Percentiles rank a stretch among this genome's conserved stretches.
phyloP scores from a whole-genome alignment of 2,797 vertebrate species.

The Paratrypauchen microcephalus region DNA sequence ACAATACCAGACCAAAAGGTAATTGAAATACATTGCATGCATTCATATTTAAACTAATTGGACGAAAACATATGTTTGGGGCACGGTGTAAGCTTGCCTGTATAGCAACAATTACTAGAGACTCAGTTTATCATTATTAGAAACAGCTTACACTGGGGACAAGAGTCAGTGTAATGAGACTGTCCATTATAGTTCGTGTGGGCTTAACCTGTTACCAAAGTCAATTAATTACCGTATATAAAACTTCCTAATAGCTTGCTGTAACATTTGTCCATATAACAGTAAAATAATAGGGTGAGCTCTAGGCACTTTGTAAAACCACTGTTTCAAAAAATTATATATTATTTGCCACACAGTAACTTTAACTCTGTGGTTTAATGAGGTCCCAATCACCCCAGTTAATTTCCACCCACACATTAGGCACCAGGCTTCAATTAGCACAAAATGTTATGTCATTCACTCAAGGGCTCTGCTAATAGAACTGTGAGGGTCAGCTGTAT shows the following conservation, averaged over 20 bases:
- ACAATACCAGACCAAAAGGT: background rate
- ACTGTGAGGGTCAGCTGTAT: background rate
- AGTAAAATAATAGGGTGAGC: background rate
- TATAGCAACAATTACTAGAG: background rate
- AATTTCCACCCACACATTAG: conserved; percentile 1
- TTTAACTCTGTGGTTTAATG: conserved; percentile 3
- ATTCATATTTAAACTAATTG: background rate
- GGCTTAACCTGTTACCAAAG: background rate
- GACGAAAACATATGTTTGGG: background rate
- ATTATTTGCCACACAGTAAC: background rate
- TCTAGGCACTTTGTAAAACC: background rate
- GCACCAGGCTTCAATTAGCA: background rate
- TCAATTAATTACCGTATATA: background rate
- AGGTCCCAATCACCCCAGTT: conserved; percentile 7
- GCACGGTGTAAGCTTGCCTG: background rate
- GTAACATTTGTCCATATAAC: background rate
- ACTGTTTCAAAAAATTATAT: background rate
- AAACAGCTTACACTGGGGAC: background rate
- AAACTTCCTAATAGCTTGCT: background rate
- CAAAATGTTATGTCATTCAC: conserved; percentile 5
- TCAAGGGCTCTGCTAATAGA: background rate
- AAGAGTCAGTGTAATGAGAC: background rate
- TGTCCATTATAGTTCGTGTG: background rate
- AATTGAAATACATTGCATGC: background rate
- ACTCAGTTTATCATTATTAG: background rate